Conservation (phyloP, 53 echinoderm and acorn worm species). For the Holothuria scabra region DNA sequence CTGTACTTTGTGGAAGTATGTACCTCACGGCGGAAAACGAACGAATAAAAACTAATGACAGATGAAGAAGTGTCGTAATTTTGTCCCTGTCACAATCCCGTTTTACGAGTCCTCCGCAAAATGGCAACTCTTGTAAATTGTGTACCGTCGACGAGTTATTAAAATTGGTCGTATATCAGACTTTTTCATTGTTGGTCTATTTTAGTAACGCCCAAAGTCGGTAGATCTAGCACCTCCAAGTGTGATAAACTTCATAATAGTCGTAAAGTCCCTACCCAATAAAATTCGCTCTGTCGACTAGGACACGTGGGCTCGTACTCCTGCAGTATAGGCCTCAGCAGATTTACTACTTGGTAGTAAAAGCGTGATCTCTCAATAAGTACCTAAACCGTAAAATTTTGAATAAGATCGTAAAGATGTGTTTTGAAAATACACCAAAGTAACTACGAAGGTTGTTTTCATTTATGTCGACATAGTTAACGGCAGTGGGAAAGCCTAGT, state of each 20-base stretch:
- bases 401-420: constrained; percentile 43
- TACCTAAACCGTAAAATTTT: constrained; percentile 37
- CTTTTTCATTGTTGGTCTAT: constrained; percentile 25
- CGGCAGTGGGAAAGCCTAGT: constrained; percentile 11
- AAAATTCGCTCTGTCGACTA: not conserved
- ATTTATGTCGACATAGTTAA: not conserved
- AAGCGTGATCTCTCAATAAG: constrained; percentile 29
- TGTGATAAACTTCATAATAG: constrained; percentile 31
- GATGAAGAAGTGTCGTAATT: too few species aligned
- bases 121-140: constrained; percentile 24
- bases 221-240: constrained; percentile 17
- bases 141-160: constrained; percentile 24
- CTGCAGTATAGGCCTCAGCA: not conserved
- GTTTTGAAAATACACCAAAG: constrained; percentile 40
- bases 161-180: constrained; percentile 40
- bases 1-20: too few species aligned
- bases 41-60: too few species aligned
- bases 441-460: constrained; percentile 2
- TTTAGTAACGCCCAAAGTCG: constrained; percentile 14
- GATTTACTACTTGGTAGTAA: constrained; percentile 34
- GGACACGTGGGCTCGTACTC: too few species aligned
- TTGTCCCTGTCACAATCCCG: not conserved
- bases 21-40: too few species aligned
- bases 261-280: not conserved
- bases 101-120: constrained; percentile 25